Base-by-base conservation (phyloP, 2,888 invertebrate species). In the Amphipoea oculea region DNA sequence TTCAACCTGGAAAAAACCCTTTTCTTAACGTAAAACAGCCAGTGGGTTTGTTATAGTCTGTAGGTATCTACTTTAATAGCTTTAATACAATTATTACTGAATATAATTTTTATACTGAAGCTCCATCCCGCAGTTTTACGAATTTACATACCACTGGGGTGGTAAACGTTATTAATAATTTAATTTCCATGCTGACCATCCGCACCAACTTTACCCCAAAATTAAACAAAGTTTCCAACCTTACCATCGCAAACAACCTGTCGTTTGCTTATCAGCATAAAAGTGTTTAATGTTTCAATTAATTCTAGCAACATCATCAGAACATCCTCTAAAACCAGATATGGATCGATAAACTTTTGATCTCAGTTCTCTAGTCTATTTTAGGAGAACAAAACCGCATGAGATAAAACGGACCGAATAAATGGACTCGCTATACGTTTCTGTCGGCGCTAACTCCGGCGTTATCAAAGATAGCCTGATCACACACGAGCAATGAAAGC, bases 401-500 rank as follows among this genome's bases (percentile, higher is more conserved):
- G 12, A 54, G 36, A 73, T 70, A 70, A 67, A 86, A 66, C 20
- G 48, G 40, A 63, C 14, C 48, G 36, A 75, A 40, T 74, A 29
- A 75, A 87, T 48, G 4, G 68, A 74, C 45, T 68, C 51, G 12
- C 54, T 29, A 42, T 65, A 57, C n/a, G 66, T 51, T 66, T 42
- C 51, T 73, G 48, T 72, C 42, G 63, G 65, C 9, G 65, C 48
- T 73, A 29, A 36, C 57, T 2, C 20, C 6, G 36, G 36, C 14
- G n/a, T 68, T 81, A 71, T 79, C 76, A 54, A 85, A 85, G 82
- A 85, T 81, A 78, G 79, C 60, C 40, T 79, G 84, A 85, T 76
- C 83, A 85, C 76, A 85, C 86, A 88, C 81, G 74, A 87, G 86
- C 84, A 85, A 86, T 87, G 86, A 90, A 92, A 92, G 92, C 90